phyloP scores from a whole-genome alignment of 2,888 invertebrate species.

The Scaptomyza polygonia region DNA sequence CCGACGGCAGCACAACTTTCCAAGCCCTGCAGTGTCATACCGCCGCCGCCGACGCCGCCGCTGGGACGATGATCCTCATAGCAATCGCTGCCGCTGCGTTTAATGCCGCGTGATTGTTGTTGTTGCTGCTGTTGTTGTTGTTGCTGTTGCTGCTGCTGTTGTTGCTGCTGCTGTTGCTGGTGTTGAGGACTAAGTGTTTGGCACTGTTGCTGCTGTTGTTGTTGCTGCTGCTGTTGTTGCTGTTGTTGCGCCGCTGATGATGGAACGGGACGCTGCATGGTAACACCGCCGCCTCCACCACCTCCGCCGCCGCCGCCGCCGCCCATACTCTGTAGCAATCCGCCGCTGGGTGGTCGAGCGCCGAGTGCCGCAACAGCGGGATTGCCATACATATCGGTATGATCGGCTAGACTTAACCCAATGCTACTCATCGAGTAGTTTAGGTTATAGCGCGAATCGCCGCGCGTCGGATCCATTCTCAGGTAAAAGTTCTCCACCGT shows the following conservation, averaged over 20 bases:
- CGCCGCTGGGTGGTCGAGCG: constrained; percentile 87
- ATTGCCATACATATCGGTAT: constrained; percentile 91
- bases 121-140: constrained; percentile 67
- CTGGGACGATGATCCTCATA: constrained; percentile 89
- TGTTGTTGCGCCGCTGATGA: constrained; percentile 82
- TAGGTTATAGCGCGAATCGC: constrained; percentile 95
- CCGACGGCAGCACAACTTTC: constrained; percentile 78
- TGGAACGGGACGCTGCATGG: constrained; percentile 70
- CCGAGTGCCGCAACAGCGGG: constrained; percentile 82
- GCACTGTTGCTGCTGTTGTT: constrained; percentile 41
- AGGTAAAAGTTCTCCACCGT: constrained; percentile 84
- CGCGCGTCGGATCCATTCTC: constrained; percentile 94
- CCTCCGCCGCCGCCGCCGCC: constrained; percentile 70
- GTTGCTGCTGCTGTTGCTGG: constrained; percentile 62
- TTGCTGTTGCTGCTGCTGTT: constrained; percentile 65
- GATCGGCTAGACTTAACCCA: constrained; percentile 92
- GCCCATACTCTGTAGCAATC: constrained; percentile 85
- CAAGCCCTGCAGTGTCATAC: constrained; percentile 81
- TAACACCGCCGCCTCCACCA: constrained; percentile 72
- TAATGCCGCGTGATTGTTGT: constrained; percentile 85
- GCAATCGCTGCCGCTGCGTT: constrained; percentile 89
- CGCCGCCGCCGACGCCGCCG: constrained; percentile 80
- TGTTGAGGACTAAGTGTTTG: constrained; percentile 75
- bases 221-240: constrained; percentile 58
- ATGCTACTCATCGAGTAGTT: constrained; percentile 92